Evolutionary conservation across 2,888 invertebrate species (phyloP), one percentile per base, ranked within the genome.

Genomic region (Lasius fuliginosus): DNA sequence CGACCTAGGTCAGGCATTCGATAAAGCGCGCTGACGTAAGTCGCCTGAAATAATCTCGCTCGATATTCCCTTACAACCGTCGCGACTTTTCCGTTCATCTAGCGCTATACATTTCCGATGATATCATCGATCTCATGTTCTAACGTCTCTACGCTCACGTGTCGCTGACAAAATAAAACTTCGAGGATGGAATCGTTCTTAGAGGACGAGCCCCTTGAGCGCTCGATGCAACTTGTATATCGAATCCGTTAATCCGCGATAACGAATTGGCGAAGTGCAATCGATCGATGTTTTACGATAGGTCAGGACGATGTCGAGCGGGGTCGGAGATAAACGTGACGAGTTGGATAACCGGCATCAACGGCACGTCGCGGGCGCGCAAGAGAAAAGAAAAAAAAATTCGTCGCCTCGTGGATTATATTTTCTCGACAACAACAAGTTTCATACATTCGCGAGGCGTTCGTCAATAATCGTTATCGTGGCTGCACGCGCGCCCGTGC

Each of bases 401-500:
- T 76, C 12, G 46, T 30, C 53, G n/a, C 40, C 11, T 4, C 11
- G 15, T 6, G 5, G 1, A 36, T 15, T 23, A 3, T 23, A 3
- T 60, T 15, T 62, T 53, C 67, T 27, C 15, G 23, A 3, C 27
- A n/a, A 30, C n/a, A 27, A 64, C 6, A 9, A 12, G n/a, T 27
- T 53, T 6, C 40, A 27, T 42, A 18, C 42, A 60, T 33, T 15
- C 53, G 33, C 53, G n/a, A n/a, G 30, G 11, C 30, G 23, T 58
- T 79, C 60, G 58, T 79, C 62, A 62, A 83, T 83, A 77, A 62
- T 65, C 33, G 53, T 83, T 83, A 83, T 83, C 76, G 74, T 23
- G 23, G 4, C 27, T 42, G 62, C n/a, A 18, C 62, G 23, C 49
- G 23, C 36, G 33, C 30, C 9, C 27, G 18, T 5, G 49, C 27